A percentile compares a stretch with the other conserved stretches of the same genome.
These are phyloP conservation scores for Oreochromis grahami DNA, from an alignment of 2,797 vertebrate genomes.

Conservation along the genomic window DNA sequence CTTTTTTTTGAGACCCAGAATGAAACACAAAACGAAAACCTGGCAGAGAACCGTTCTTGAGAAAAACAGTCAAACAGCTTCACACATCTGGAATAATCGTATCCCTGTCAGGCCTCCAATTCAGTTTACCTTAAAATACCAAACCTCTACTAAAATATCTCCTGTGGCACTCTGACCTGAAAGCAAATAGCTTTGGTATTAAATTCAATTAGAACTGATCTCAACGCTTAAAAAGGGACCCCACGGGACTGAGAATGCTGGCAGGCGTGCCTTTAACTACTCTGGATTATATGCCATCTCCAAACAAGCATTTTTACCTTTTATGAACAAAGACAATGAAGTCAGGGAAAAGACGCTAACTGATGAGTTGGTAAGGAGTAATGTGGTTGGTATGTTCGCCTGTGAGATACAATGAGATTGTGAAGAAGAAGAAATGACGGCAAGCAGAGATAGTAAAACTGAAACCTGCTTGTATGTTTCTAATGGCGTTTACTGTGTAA, in stretches of 20 bases:
- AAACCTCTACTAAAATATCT: slow-evolving; percentile 24
- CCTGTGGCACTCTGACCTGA: slow-evolving; percentile 23
- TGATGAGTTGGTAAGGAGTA: background rate
- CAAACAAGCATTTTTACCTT: slow-evolving; percentile 16
- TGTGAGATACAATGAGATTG: slow-evolving; percentile 1
- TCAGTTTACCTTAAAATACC: slow-evolving; percentile 15
- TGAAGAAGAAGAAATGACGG: slow-evolving; percentile 3
- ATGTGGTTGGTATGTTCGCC: background rate
- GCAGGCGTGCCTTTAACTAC: slow-evolving; percentile 10
- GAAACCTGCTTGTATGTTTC: background rate
- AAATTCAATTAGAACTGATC: slow-evolving; percentile 42
- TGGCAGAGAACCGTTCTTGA: background rate
- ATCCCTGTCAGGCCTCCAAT: background rate
- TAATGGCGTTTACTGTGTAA: background rate
- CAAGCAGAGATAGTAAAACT: background rate
- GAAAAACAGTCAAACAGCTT: background rate
- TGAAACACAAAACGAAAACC: background rate
- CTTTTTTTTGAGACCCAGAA: background rate
- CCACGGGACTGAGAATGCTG: slow-evolving; percentile 10
- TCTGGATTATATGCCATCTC: slow-evolving; percentile 14
- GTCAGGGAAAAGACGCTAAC: slow-evolving; percentile 10
- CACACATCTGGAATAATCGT: background rate
- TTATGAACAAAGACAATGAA: slow-evolving; percentile 20
- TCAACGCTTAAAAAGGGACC: slow-evolving; percentile 1
- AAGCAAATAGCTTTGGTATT: slow-evolving; percentile 53